Evolutionary conservation across 30 jellyfish, hydroid and myxozoan genomes (phyloP).

Genomic region (Rhopilema esculentum): DNA sequence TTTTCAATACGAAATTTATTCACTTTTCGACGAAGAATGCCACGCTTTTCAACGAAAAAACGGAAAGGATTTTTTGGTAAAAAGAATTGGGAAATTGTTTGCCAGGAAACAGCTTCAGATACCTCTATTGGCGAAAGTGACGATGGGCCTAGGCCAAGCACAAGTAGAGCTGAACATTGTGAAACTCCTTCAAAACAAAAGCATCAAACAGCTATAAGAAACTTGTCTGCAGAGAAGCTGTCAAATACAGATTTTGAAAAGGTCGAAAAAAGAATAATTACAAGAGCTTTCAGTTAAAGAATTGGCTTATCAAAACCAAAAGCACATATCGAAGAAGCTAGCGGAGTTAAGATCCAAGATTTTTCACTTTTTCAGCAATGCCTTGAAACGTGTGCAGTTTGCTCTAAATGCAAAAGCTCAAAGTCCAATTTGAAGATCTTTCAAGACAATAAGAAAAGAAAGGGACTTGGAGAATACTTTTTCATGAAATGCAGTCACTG

Average conservation of each 20-base stretch:
- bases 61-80: constrained; percentile 27
- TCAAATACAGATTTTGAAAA: constrained; percentile 17
- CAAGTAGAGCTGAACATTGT: neutral
- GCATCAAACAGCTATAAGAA: neutral
- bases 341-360: constrained; percentile 13
- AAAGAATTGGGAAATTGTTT: constrained; percentile 42
- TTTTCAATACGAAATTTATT: neutral
- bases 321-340: neutral
- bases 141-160: constrained; percentile 9
- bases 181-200: constrained; percentile 1
- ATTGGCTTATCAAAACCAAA: constrained; percentile 14
- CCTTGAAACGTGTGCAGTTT: neutral
- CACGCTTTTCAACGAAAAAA: constrained; percentile 33
- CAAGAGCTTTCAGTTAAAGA: neutral
- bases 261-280: neutral
- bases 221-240: constrained; percentile 41
- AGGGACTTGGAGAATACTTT: constrained; percentile 18
- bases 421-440: constrained; percentile 16
- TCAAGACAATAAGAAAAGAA: constrained; percentile 23
- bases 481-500: constrained; percentile 15
- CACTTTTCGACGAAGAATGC: constrained; percentile 8
- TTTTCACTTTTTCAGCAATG: constrained; percentile 10
- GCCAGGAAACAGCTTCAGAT: neutral
- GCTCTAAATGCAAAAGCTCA: neutral
- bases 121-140: neutral